These are phyloP conservation scores for Aldabrachelys gigantea DNA, from an alignment of 2,113 vertebrate genomes.

Conservation along the genomic window DNA sequence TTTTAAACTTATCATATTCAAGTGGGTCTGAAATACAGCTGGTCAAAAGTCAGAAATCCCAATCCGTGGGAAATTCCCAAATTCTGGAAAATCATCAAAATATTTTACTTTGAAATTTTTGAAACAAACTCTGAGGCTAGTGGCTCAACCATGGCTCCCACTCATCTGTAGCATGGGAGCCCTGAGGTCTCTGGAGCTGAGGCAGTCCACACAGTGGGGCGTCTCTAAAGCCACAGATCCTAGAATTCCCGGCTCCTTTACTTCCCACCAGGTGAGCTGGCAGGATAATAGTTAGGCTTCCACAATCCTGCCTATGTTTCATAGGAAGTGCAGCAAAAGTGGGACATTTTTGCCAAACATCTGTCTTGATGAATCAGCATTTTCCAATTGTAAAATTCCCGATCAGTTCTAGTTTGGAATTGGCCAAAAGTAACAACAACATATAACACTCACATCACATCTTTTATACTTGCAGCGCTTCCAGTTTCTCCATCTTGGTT, in stretches of 20 bases:
- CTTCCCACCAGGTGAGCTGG: not conserved
- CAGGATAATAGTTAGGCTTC: not conserved
- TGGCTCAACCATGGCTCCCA: not conserved
- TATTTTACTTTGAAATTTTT: not conserved
- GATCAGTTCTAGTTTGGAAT: not conserved
- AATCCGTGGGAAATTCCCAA: not conserved
- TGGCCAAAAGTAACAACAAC: not conserved
- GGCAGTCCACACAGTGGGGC: not conserved
- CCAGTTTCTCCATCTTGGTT: not conserved
- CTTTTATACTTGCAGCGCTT: not conserved
- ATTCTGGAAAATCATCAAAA: not conserved
- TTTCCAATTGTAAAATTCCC: not conserved
- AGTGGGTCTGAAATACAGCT: not conserved
- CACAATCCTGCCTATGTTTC: not conserved
- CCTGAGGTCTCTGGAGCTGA: not conserved
- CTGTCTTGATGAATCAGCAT: not conserved
- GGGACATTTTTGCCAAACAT: not conserved
- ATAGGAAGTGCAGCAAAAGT: not conserved
- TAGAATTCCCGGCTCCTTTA: not conserved
- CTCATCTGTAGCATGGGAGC: not conserved
- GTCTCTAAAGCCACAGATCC: not conserved
- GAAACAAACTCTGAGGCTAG: not conserved
- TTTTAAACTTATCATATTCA: not conserved
- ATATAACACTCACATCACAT: not conserved
- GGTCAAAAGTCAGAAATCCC: not conserved